Evolutionary conservation across 1,140 invertebrate genomes (phyloP).

Genomic region (Bombus terrestris): DNA sequence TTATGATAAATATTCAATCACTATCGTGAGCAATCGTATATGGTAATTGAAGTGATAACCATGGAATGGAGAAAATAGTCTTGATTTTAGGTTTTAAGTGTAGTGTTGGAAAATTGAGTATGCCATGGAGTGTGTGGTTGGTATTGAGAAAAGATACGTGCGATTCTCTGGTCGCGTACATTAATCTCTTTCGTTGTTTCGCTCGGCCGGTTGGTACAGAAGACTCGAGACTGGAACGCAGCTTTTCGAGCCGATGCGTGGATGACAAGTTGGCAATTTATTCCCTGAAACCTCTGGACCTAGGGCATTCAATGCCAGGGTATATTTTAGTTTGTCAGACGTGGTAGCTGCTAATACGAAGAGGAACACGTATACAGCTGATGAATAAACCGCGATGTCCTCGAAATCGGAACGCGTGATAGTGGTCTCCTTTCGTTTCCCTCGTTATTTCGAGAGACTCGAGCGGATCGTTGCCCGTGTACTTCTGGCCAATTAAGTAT

Average conservation of each 20-base stretch:
- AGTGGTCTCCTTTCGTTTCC: not conserved
- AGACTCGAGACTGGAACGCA: too few species aligned
- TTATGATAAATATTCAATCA: not conserved
- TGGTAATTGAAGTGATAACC: not conserved
- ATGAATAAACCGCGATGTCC: not conserved
- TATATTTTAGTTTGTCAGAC: not conserved
- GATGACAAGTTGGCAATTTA: slow-evolving; percentile 17
- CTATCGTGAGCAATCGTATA: not conserved
- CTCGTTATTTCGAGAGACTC: not conserved
- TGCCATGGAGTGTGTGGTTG: not conserved
- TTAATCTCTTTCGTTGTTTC: slow-evolving; percentile 23
- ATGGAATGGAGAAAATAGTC: not conserved
- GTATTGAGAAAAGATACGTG: not conserved
- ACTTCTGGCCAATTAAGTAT: not conserved
- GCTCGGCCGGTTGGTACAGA: too few species aligned
- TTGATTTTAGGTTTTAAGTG: not conserved
- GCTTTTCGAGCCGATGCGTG: not conserved
- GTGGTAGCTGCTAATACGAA: not conserved
- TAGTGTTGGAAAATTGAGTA: not conserved
- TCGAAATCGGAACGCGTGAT: not conserved
- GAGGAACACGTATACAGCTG: not conserved
- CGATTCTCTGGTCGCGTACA: not conserved
- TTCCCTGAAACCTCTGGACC: not conserved
- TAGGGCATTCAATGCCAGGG: not conserved
- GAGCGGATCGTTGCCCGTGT: slow-evolving; percentile 12